Percentiles rank a stretch among this genome's conserved stretches.
Evolutionary conservation across 2,113 vertebrate species (phyloP).

Genomic region (Ascaphus truei): DNA sequence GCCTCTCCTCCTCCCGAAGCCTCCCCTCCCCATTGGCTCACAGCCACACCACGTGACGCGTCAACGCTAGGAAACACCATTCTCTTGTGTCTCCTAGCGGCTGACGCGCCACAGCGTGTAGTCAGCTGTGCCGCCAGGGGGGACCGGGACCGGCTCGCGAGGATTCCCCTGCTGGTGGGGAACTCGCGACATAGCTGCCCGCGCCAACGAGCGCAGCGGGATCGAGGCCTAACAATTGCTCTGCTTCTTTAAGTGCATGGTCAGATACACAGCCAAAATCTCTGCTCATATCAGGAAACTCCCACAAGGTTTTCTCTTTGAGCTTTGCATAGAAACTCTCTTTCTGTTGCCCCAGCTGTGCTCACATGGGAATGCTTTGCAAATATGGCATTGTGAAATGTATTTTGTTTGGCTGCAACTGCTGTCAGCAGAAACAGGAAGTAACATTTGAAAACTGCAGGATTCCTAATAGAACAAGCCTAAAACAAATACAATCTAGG

Average conservation of each 20-base stretch:
- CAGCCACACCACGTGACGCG: no score
- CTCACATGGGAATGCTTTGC: constrained; percentile 62
- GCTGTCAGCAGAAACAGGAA: constrained; percentile 70
- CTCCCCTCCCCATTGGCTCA: no score
- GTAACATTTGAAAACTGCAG: constrained; percentile 65
- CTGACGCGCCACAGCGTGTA: no score
- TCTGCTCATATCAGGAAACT: constrained; percentile 25
- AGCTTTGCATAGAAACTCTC: constrained; percentile 53
- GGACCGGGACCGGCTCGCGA: no score
- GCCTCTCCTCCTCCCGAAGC: no score
- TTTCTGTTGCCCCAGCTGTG: constrained; percentile 67
- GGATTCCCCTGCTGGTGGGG: no score
- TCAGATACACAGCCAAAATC: neutral
- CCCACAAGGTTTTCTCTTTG: constrained; percentile 38
- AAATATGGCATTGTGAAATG: constrained; percentile 63
- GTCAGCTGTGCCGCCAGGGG: no score
- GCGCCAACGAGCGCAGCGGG: no score
- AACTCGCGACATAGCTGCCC: no score
- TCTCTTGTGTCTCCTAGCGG: no score
- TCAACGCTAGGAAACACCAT: no score
- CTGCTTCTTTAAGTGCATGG: neutral
- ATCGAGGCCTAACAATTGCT: no score
- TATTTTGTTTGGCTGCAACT: constrained; percentile 68
- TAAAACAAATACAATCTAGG: neutral
- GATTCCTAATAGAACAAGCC: constrained; percentile 60